Evolutionary conservation across 2,797 vertebrate species (phyloP).

Genomic region (Acanthornis magna): DNA sequence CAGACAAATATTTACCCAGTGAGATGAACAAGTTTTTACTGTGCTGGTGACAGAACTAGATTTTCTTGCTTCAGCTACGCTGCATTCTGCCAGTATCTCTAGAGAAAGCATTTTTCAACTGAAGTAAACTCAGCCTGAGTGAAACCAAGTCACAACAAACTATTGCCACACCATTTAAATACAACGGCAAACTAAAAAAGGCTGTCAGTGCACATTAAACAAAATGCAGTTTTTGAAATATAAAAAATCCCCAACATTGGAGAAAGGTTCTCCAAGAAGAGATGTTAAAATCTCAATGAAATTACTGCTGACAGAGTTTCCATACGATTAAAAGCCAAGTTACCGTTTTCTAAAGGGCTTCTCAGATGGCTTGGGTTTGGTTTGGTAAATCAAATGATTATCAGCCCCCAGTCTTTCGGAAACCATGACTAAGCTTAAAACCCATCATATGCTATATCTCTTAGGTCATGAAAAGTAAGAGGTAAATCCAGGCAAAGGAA

Average conservation of each 20-base stretch:
- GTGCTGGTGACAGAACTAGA: not conserved
- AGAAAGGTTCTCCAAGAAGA: not conserved
- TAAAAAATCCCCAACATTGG: not conserved
- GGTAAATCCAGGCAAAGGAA: slow-evolving; percentile 10
- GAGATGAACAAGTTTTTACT: not conserved
- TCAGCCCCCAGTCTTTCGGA: not conserved
- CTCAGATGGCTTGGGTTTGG: not conserved
- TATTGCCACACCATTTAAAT: not conserved
- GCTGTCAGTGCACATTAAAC: not conserved
- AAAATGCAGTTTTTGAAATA: not conserved
- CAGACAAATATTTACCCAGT: not conserved
- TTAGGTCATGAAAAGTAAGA: not conserved
- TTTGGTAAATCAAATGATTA: not conserved
- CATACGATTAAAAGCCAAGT: not conserved
- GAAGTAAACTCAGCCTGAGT: not conserved
- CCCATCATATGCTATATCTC: not conserved
- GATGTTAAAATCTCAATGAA: not conserved
- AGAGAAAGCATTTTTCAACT: not conserved
- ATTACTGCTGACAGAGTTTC: not conserved
- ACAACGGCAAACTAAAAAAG: not conserved
- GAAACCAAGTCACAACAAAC: not conserved
- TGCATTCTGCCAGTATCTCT: not conserved
- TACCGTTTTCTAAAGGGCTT: not conserved
- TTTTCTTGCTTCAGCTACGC: not conserved
- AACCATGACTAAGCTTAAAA: slow-evolving; percentile 3